Evolutionary conservation across 2,888 invertebrate genomes (phyloP).

Genomic region (Parnassius glacialis): DNA sequence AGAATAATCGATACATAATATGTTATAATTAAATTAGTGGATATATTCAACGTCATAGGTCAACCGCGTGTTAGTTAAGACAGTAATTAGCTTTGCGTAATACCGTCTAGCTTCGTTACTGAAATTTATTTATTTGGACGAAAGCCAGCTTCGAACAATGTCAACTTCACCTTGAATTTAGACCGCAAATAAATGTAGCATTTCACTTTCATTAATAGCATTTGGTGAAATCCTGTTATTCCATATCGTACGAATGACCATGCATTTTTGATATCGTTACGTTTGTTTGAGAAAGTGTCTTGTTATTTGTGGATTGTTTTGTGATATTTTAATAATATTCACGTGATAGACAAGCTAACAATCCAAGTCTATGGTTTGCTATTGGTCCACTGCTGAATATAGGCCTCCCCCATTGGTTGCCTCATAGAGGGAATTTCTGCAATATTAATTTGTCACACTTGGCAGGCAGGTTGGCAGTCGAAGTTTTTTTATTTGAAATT

Average conservation of each 20-base stretch:
- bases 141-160: conserved; percentile 54
- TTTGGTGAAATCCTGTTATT: conserved; percentile 33
- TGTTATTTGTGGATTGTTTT: not conserved
- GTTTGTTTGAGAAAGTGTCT: conserved; percentile 1
- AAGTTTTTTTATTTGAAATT: no score
- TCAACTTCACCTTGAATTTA: conserved; percentile 59
- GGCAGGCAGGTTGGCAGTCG: no score
- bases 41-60: no score
- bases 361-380: no score
- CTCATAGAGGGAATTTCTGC: no score
- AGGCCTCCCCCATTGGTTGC: no score
- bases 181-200: conserved; percentile 59
- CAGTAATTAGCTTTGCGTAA: conserved; percentile 28
- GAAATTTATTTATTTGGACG: conserved; percentile 46
- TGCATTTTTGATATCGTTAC: not conserved
- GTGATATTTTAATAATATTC: no score
- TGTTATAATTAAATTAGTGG: no score
- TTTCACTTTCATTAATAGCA: conserved; percentile 43
- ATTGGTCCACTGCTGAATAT: no score
- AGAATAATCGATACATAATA: no score
- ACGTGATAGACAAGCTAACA: no score
- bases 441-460: no score
- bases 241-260: not conserved
- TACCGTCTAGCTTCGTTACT: conserved; percentile 28
- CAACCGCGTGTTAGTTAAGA: conserved; percentile 14